Conservation (phyloP, 2,888 invertebrate genomes). For the Dynastes maya region DNA sequence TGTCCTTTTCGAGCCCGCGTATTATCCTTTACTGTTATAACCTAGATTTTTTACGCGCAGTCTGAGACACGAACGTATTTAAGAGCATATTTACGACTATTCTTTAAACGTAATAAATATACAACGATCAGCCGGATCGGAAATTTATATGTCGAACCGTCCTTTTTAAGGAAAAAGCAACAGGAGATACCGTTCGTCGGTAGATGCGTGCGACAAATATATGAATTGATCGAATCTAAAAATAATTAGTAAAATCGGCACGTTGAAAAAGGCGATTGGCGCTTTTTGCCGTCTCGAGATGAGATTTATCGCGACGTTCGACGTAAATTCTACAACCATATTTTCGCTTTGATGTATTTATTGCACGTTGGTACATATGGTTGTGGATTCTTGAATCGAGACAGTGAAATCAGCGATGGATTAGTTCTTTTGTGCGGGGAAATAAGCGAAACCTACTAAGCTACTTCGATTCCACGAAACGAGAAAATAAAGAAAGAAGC, state of each 20-base stretch:
- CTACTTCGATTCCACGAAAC: not conserved
- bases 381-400: not conserved
- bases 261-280: conserved; percentile 4
- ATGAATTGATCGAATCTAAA: conserved; percentile 16
- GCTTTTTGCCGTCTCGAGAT: conserved; percentile 2
- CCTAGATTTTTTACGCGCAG: conserved; percentile 29
- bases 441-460: conserved; percentile 3
- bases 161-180: conserved; percentile 15
- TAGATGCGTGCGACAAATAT: not conserved
- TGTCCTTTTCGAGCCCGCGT: conserved; percentile 27
- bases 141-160: conserved; percentile 23
- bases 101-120: conserved; percentile 25
- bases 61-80: not conserved
- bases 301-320: not conserved
- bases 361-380: not conserved
- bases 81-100: conserved; percentile 6
- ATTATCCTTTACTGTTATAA: conserved; percentile 38
- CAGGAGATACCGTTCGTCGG: not conserved
- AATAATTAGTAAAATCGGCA: conserved; percentile 27
- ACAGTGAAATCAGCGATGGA: not conserved
- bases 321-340: not conserved
- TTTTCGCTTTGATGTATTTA: conserved; percentile 8
- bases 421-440: not conserved
- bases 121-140: not conserved
- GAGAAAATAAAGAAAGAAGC: not conserved